A percentile compares a stretch with the other conserved stretches of the same genome.
These are phyloP conservation scores for Porphyrio hochstetteri DNA, from an alignment of 2,113 vertebrate genomes.

Conservation along the genomic window DNA sequence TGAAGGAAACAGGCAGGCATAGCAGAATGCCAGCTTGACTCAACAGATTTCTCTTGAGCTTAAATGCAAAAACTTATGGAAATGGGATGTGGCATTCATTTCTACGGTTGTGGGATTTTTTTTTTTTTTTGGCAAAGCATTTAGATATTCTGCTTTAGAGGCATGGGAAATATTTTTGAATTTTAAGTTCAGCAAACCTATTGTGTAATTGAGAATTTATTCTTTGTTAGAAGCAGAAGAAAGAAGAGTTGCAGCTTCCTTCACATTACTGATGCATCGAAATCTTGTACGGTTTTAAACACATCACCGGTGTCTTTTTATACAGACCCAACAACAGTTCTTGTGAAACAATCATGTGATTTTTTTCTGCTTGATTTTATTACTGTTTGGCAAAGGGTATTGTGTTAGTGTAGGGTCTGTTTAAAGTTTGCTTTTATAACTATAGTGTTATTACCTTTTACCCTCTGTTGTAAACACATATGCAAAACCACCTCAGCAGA, in stretches of 20 bases:
- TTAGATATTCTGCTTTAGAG: background rate
- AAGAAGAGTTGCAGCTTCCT: background rate
- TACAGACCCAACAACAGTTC: background rate
- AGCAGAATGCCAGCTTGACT: background rate
- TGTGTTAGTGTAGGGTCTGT: background rate
- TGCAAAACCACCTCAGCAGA: background rate
- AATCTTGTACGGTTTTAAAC: background rate
- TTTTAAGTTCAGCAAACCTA: background rate
- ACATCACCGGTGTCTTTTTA: background rate
- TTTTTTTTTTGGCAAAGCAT: background rate
- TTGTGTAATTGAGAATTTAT: background rate
- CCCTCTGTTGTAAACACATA: background rate
- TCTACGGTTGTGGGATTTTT: background rate
- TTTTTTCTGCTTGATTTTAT: background rate
- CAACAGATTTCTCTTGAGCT: background rate
- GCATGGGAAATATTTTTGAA: background rate
- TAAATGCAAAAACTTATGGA: background rate
- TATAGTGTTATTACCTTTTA: background rate
- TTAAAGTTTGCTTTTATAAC: background rate
- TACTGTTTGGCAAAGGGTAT: background rate
- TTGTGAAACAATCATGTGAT: background rate
- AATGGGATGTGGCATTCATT: background rate
- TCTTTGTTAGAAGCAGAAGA: background rate
- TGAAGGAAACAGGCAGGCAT: background rate
- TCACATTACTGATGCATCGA: background rate